Evolutionary conservation across 2,113 vertebrate genomes (phyloP), one percentile per base, ranked within the genome.

Genomic region (Sclerurus mexicanus): DNA sequence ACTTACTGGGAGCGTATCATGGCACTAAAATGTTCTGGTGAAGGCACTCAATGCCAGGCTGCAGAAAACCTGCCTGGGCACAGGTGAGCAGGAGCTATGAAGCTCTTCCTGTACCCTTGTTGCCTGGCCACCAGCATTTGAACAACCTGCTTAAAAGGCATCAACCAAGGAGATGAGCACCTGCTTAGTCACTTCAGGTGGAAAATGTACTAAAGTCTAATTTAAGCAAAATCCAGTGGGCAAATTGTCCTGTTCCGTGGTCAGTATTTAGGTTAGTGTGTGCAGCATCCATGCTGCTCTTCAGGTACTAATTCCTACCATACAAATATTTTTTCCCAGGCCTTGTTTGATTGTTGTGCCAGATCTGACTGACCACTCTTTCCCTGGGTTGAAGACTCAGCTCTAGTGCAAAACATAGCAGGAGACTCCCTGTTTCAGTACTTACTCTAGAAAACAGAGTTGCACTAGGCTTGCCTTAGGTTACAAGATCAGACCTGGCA

Each of bases 31-130:
- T 87, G 11, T 33, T 69, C 22, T 62, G 42, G 58, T 55, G 66
- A 50, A 93, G 62, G 25, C 28, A 76, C 19, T 8, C 1, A 0
- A 2, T 50, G 67, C 28, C 53, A 77, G 46, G 31, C 28, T 79
- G 44, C 82, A 85, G 53, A 52, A 85, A 39, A 46, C 19, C 27
- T 42, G 15, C 37, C 68, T 52, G 19, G 17, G 31, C 31, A 53
- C 0, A 0, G 28, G 17, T 2, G 2, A 56, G 22, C 28, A 50
- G 66, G 27, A 37, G 9, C 28, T 44, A n/a, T 44, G 37, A 76
- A 63, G 44, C 73, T 17, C 18, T 74, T 89, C n/a, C 37, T 76
- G 85, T n/a, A 16, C 14, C 76, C 24, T 35, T 16, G 2, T 62
- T 13, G 1, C 47, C 35, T 55, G 49, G 17, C 47, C 87, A 35